Evolutionary conservation across 2,888 invertebrate genomes (phyloP).

Genomic region (Ganaspis brasiliensis): DNA sequence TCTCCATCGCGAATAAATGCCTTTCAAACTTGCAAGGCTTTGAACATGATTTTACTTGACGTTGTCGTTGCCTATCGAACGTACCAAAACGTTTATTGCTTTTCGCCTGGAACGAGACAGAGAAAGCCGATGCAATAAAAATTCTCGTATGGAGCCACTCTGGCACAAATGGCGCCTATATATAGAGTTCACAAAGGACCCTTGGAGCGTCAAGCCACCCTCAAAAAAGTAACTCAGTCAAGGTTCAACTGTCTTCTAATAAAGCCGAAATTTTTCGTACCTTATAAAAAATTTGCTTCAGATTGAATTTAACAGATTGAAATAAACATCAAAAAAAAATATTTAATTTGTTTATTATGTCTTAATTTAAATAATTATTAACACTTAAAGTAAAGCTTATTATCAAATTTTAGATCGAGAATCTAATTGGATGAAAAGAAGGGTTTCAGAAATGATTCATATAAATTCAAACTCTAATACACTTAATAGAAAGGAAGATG

Average conservation of each 20-base stretch:
- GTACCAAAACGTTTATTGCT: conserved; percentile 30
- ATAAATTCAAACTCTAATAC: too few species aligned
- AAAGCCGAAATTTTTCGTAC: too few species aligned
- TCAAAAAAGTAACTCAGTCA: background rate
- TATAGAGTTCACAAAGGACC: background rate
- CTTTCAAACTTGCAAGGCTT: conserved; percentile 18
- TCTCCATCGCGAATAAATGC: conserved; percentile 21
- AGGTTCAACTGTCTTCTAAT: background rate
- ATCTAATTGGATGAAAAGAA: too few species aligned
- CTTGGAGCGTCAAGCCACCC: background rate
- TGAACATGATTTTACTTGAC: conserved; percentile 32
- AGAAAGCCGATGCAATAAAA: conserved; percentile 16
- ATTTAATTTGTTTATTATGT: too few species aligned
- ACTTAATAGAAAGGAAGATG: too few species aligned
- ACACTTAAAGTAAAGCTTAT: too few species aligned
- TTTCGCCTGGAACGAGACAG: conserved; percentile 8
- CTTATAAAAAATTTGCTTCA: too few species aligned
- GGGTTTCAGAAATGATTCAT: too few species aligned
- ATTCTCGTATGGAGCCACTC: conserved; percentile 5
- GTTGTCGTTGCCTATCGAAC: conserved; percentile 27
- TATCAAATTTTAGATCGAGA: too few species aligned
- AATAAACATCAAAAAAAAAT: too few species aligned
- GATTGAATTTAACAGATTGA: too few species aligned
- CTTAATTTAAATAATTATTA: too few species aligned
- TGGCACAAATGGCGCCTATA: conserved; percentile 20